phyloP scores from a whole-genome alignment of 2,888 invertebrate genomes.

The Choreutis nemorana region DNA sequence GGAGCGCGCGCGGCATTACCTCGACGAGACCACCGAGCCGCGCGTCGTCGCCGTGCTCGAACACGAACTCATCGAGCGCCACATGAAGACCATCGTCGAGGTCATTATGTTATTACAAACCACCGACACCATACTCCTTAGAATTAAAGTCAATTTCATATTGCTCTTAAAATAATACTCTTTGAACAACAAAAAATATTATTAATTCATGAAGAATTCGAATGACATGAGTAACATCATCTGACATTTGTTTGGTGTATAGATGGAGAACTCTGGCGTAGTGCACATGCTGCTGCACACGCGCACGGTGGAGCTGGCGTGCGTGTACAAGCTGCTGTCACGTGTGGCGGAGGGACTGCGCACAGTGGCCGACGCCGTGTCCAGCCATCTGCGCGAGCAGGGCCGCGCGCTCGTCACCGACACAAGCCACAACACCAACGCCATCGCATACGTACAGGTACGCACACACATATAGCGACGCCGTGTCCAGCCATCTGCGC shows the following conservation, averaged over 20 bases:
- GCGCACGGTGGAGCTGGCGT: constrained; percentile 94
- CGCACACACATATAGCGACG: too few species aligned
- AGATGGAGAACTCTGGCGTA: constrained; percentile 99
- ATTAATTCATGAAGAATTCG: too few species aligned
- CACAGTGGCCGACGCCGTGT: constrained; percentile 96
- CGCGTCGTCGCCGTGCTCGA: constrained; percentile 97
- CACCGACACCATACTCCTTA: too few species aligned
- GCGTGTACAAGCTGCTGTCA: constrained; percentile 97
- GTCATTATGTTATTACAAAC: constrained; percentile 20
- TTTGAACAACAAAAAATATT: too few species aligned
- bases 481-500: neutral
- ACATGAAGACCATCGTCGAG: constrained; percentile 86
- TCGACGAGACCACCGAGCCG: constrained; percentile 96
- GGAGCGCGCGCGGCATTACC: constrained; percentile 95
- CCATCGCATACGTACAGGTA: constrained; percentile 91
- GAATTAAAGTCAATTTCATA: too few species aligned
- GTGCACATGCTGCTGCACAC: constrained; percentile 98
- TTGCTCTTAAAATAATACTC: too few species aligned
- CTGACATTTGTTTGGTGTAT: too few species aligned
- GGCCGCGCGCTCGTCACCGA: constrained; percentile 96
- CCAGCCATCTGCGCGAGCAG: constrained; percentile 92
- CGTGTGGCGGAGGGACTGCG: constrained; percentile 92
- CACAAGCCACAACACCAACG: constrained; percentile 89
- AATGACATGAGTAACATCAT: too few species aligned
- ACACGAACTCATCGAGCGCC: constrained; percentile 96